phyloP scores from a whole-genome alignment of 2,888 invertebrate species.

The Busseola fusca region DNA sequence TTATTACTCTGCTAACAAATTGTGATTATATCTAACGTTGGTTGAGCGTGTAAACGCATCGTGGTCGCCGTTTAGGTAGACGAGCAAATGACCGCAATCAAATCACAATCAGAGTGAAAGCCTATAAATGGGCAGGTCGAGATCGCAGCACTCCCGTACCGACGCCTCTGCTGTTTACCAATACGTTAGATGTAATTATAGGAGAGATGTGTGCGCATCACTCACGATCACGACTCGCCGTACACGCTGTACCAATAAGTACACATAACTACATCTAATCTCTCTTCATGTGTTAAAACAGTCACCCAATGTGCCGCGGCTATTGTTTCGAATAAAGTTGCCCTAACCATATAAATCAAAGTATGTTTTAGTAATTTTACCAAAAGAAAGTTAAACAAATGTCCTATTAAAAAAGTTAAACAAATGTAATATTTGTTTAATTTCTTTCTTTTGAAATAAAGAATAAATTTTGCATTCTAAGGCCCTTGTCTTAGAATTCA shows the following conservation, averaged over 20 bases:
- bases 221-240: constrained; percentile 73
- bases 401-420: no score
- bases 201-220: constrained; percentile 74
- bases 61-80: constrained; percentile 77
- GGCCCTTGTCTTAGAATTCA: constrained; percentile 17
- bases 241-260: constrained; percentile 65
- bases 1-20: constrained; percentile 74
- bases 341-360: constrained; percentile 27
- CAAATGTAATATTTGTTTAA: no score
- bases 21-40: constrained; percentile 73
- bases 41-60: constrained; percentile 74
- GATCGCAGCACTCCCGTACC: constrained; percentile 68
- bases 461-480: no score
- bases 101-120: constrained; percentile 86
- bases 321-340: neutral
- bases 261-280: constrained; percentile 23
- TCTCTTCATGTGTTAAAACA: constrained; percentile 57
- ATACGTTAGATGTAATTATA: constrained; percentile 83
- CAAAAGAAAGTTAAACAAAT: constrained; percentile 30
- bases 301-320: constrained; percentile 1
- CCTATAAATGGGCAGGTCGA: constrained; percentile 73
- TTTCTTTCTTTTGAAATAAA: no score
- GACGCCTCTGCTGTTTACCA: constrained; percentile 78
- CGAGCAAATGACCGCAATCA: constrained; percentile 84
- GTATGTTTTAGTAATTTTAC: neutral